phyloP scores from a whole-genome alignment of 2,888 invertebrate genomes.

The Erpobdella octoculata region DNA sequence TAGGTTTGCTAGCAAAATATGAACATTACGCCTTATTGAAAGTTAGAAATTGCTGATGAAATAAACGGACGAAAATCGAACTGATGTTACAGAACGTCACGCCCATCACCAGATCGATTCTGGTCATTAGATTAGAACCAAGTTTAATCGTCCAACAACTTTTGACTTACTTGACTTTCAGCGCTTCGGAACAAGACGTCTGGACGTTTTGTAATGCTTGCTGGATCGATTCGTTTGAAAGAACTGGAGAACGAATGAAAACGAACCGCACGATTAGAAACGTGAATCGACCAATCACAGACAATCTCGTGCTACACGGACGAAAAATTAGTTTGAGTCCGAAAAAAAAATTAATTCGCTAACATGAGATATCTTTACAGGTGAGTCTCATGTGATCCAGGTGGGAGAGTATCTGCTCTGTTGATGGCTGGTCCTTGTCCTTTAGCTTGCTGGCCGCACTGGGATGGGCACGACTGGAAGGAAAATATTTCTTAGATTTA shows the following conservation, averaged over 20 bases:
- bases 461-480: neutral
- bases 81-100: too few species aligned
- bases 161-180: conserved; percentile 70
- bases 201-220: conserved; percentile 80
- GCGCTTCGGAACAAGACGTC: conserved; percentile 75
- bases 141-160: too few species aligned
- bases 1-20: neutral
- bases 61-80: too few species aligned
- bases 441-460: conserved; percentile 26
- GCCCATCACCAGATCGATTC: too few species aligned
- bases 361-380: conserved; percentile 53
- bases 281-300: neutral
- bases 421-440: conserved; percentile 41
- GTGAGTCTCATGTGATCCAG: conserved; percentile 73
- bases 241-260: conserved; percentile 60
- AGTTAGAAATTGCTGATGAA: neutral
- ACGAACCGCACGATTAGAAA: neutral
- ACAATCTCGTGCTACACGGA: neutral
- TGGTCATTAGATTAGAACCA: too few species aligned
- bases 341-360: conserved; percentile 35
- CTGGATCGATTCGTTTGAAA: conserved; percentile 82
- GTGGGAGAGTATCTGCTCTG: conserved; percentile 75
- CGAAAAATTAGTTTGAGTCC: too few species aligned
- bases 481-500: too few species aligned
- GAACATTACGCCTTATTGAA: neutral